Percentiles rank a stretch among this genome's conserved stretches.
phyloP scores from a whole-genome alignment of 2,797 vertebrate genomes.

The Pseudopleuronectes americanus region DNA sequence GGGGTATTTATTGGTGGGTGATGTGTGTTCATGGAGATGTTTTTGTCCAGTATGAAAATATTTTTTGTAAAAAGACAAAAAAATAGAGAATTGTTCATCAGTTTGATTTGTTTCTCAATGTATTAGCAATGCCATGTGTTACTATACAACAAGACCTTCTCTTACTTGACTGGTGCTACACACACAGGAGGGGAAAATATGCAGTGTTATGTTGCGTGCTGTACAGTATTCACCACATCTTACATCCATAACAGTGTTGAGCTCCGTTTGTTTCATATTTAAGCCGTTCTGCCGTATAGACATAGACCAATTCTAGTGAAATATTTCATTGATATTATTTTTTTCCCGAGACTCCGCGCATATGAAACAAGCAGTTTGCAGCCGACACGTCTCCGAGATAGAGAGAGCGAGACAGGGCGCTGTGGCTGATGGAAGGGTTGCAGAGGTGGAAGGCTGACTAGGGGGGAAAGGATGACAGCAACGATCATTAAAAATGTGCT shows the following conservation, averaged over 20 bases:
- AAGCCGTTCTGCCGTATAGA: constrained; percentile 65
- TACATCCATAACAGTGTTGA: constrained; percentile 67
- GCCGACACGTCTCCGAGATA: constrained; percentile 64
- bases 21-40: constrained; percentile 73
- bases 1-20: constrained; percentile 81
- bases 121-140: constrained; percentile 71
- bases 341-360: constrained; percentile 51
- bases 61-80: constrained; percentile 73
- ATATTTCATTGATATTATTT: constrained; percentile 51
- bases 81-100: constrained; percentile 61
- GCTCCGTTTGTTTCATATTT: constrained; percentile 63
- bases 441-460: constrained; percentile 80
- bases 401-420: constrained; percentile 65
- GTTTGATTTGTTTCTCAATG: constrained; percentile 68
- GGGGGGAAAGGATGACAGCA: constrained; percentile 82
- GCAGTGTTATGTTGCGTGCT: constrained; percentile 68
- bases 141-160: constrained; percentile 68
- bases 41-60: constrained; percentile 69
- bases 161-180: constrained; percentile 78
- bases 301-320: constrained; percentile 57
- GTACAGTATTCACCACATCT: constrained; percentile 73
- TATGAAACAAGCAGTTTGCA: constrained; percentile 59
- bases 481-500: constrained; percentile 85
- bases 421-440: constrained; percentile 79
- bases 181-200: constrained; percentile 65